Percentiles rank a stretch among this genome's conserved stretches.
phyloP scores from a whole-genome alignment of 2,113 vertebrate species.

The Muscicapa adusta region DNA sequence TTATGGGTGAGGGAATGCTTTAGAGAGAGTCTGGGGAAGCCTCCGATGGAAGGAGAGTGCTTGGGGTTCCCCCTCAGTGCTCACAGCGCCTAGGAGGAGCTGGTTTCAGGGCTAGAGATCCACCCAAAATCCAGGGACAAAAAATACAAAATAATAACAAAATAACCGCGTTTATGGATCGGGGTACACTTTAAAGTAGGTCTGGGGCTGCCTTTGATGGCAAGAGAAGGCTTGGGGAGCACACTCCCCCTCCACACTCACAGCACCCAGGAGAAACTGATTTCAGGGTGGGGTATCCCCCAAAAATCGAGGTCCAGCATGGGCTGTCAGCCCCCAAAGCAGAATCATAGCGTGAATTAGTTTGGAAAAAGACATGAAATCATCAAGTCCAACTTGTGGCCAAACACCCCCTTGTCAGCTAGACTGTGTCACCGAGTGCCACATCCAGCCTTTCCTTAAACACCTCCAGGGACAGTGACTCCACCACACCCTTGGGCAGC shows the following conservation, averaged over 20 bases:
- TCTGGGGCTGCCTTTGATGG: background rate
- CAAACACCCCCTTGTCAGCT: background rate
- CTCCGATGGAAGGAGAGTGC: background rate
- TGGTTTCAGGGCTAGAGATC: background rate
- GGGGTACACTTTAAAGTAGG: background rate
- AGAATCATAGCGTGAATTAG: background rate
- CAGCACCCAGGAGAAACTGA: rapidly evolving
- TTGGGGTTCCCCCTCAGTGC: background rate
- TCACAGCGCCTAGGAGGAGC: background rate
- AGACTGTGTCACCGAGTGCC: background rate
- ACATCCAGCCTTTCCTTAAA: background rate
- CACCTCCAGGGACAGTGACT: background rate
- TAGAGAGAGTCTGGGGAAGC: rapidly evolving
- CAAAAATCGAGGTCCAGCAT: rapidly evolving
- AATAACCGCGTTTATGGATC: background rate
- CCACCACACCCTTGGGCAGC: background rate
- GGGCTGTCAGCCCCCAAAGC: too few relatives aligned
- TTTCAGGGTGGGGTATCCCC: too few relatives aligned
- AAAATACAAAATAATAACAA: background rate
- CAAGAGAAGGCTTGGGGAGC: background rate
- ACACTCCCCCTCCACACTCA: background rate
- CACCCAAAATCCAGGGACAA: background rate
- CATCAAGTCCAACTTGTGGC: background rate
- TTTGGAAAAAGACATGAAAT: background rate
- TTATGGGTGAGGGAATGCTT: background rate